Evolutionary conservation across 2,797 vertebrate species (phyloP).

Genomic region (Tiaroga cobitis): DNA sequence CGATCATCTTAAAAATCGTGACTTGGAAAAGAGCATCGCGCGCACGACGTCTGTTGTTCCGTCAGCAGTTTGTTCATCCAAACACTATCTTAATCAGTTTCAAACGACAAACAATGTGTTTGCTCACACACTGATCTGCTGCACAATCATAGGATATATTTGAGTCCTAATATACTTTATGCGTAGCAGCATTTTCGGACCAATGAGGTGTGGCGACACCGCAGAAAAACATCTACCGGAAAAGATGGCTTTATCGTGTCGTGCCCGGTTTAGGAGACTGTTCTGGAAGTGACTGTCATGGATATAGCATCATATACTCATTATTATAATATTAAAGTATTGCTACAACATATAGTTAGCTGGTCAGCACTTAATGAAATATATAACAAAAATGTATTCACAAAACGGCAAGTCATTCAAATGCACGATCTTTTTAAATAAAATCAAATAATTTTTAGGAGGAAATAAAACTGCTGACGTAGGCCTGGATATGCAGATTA

Average conservation of each 20-base stretch:
- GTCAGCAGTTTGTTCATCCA: background rate
- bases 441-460: background rate
- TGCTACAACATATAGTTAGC: slow-evolving; percentile 21
- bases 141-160: background rate
- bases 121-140: background rate
- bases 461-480: background rate
- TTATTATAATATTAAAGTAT: slow-evolving; percentile 15
- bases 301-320: background rate
- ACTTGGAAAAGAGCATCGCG: background rate
- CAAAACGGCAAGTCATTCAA: background rate
- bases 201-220: background rate
- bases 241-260: background rate
- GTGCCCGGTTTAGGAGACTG: background rate
- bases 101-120: background rate
- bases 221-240: background rate
- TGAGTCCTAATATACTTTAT: background rate
- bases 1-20: no score
- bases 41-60: background rate
- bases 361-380: background rate
- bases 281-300: background rate
- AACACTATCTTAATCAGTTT: background rate
- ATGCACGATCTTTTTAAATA: background rate
- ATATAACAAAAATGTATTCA: background rate
- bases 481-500: background rate
- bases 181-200: background rate